phyloP scores from a whole-genome alignment of 2,888 invertebrate species.

The Agriopis aurantiaria region DNA sequence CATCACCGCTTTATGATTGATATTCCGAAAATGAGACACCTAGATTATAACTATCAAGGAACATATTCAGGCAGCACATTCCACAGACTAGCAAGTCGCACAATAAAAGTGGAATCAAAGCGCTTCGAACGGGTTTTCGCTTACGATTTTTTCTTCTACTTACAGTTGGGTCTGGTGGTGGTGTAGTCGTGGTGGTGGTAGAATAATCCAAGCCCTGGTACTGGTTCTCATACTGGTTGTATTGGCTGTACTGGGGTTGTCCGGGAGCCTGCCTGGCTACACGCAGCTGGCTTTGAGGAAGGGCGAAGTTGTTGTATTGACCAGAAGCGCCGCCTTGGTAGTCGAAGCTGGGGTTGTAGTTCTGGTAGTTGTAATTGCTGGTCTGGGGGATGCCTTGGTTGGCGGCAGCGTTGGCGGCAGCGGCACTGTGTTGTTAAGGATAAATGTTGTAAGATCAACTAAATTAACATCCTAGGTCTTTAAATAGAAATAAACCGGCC shows the following conservation, averaged over 20 bases:
- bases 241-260: constrained; percentile 37
- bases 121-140: no score
- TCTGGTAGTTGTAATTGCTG: constrained; percentile 24
- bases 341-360: constrained; percentile 4
- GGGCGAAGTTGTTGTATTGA: constrained; percentile 40
- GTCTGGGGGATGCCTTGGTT: constrained; percentile 38
- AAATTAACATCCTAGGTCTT: no score
- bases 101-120: no score
- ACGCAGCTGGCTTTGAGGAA: constrained; percentile 36
- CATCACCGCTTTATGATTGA: no score
- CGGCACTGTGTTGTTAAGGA: constrained; percentile 33
- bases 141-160: constrained; percentile 56
- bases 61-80: no score
- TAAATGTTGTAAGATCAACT: not conserved
- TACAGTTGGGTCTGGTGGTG: constrained; percentile 77
- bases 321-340: constrained; percentile 48
- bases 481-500: no score
- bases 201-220: constrained; percentile 18
- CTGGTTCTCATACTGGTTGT: constrained; percentile 34
- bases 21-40: no score
- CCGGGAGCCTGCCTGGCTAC: constrained; percentile 48
- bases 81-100: no score
- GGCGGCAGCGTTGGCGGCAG: constrained; percentile 55
- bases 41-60: no score
- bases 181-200: constrained; percentile 45